Conservation (phyloP, 2,888 invertebrate species). For the Micoletzkya japonica region DNA sequence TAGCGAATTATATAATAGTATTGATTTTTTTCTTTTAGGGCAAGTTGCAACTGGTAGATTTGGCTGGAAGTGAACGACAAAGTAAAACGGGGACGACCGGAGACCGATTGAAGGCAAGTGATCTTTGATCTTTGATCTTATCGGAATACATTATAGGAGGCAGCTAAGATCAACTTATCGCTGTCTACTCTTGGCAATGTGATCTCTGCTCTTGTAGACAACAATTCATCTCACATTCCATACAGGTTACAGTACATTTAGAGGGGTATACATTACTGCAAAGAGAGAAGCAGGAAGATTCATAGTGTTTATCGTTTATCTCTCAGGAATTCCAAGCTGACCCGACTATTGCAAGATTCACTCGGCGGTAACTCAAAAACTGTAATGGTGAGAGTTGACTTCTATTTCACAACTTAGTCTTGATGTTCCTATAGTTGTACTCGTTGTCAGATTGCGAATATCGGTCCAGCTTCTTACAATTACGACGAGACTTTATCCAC, state of each 20-base stretch:
- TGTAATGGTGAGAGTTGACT: slow-evolving; percentile 69
- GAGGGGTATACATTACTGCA: background rate
- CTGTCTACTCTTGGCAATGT: slow-evolving; percentile 96
- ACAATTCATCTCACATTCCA: slow-evolving; percentile 94
- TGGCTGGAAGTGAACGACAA: slow-evolving; percentile 96
- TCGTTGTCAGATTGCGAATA: slow-evolving; percentile 81
- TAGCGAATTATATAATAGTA: no score
- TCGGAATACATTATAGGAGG: slow-evolving; percentile 71
- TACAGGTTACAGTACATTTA: no score
- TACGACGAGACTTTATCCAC: slow-evolving; percentile 97
- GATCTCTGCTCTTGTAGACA: slow-evolving; percentile 95
- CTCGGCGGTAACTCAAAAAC: slow-evolving; percentile 71
- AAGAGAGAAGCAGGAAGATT: background rate
- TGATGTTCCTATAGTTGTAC: background rate
- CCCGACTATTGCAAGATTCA: slow-evolving; percentile 90
- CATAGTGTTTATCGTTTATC: background rate
- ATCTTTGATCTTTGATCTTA: background rate
- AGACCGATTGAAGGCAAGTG: slow-evolving; percentile 72
- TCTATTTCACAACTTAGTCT: background rate
- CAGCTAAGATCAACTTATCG: slow-evolving; percentile 95
- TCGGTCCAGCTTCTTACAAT: slow-evolving; percentile 93
- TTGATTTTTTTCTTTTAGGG: slow-evolving; percentile 82
- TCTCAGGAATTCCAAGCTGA: slow-evolving; percentile 87
- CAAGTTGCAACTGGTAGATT: slow-evolving; percentile 92
- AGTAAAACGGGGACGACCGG: slow-evolving; percentile 82